Evolutionary conservation across 2,888 invertebrate genomes (phyloP), one percentile per base, ranked within the genome.

Genomic region (Cheilosia grossa): DNA sequence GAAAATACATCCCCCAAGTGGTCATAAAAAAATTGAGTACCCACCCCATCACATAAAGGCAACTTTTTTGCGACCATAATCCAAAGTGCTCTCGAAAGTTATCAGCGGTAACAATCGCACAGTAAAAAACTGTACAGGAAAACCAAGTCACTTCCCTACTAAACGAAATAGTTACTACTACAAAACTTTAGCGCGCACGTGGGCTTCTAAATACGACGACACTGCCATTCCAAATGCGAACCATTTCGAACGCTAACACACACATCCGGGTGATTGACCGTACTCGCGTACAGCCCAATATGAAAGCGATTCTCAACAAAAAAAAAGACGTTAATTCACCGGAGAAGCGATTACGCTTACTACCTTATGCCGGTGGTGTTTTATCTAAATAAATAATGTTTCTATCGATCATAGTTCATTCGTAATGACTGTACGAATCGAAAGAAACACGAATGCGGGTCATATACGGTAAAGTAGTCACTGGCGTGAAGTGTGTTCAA

Each of bases 221-320:
- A 15, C 44, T 42, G 4, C n/a, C 44, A 10, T 19, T 19, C 13
- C n/a, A 54, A 54, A 33, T 54, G 19, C 30, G 56, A 67, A 42
- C 42, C 54, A 27, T 64, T 53, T 37, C 4, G 40, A 51, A 54
- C 30, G 30, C 6, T 33, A 13, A 19, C 53, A 17, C 51, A 54
- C 49, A 70, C 70, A 77, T 82, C 82, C 82, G 82, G 82, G 82
- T 82, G 75, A 77, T 58, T 82, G 82, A 70, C 82, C 82, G 82
- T 66, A 67, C 79, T 59, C 44, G 47, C 7, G 4, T n/a, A n/a
- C n/a, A n/a, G n/a, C 47, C 75, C 64, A 75, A 81, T 37, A 63
- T 58, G 24, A 47, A 47, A 63, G 24, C 53, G 42, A 42, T 67
- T 49, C 37, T 33, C 56, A 64, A 67, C 69, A 61, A 21, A 37